Percentiles rank a stretch among this genome's conserved stretches.
Evolutionary conservation across 2,113 vertebrate genomes (phyloP).

Genomic region (Mormoops blainvillei): DNA sequence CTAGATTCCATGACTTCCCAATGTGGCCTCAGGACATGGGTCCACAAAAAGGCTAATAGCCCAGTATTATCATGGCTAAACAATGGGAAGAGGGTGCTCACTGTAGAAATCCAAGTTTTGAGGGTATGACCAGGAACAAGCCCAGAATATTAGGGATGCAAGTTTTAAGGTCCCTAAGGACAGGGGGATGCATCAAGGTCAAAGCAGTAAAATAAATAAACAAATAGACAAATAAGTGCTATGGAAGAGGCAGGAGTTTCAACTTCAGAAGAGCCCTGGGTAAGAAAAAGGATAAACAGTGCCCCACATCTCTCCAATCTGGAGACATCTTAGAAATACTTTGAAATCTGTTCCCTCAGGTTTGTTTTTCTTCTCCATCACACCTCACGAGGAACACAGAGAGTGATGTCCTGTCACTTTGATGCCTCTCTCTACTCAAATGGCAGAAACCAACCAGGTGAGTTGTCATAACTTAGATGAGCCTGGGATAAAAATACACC

Average conservation of each 20-base stretch:
- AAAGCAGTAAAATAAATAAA: not conserved
- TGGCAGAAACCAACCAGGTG: slow-evolving; percentile 65
- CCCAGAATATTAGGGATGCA: not conserved
- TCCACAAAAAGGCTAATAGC: not conserved
- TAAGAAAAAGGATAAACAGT: not conserved
- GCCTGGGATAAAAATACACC: slow-evolving; percentile 42
- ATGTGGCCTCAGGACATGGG: not conserved
- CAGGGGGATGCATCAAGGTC: not conserved
- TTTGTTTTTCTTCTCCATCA: not conserved
- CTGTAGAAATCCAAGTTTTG: not conserved
- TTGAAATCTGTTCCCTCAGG: not conserved
- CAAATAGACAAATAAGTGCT: not conserved
- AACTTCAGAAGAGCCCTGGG: not conserved
- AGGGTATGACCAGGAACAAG: not conserved
- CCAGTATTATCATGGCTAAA: not conserved
- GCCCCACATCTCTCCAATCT: not conserved
- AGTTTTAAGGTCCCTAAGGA: not conserved
- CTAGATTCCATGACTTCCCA: not conserved
- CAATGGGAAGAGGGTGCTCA: not conserved
- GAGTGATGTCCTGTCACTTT: slow-evolving; percentile 41
- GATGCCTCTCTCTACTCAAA: slow-evolving; percentile 31
- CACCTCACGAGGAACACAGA: not conserved
- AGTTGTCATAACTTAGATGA: slow-evolving; percentile 52
- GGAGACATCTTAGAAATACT: not conserved
- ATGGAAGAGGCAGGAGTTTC: not conserved